These are phyloP conservation scores for Gibbula magus DNA, from an alignment of 2,888 invertebrate species.

Conservation along the genomic window DNA sequence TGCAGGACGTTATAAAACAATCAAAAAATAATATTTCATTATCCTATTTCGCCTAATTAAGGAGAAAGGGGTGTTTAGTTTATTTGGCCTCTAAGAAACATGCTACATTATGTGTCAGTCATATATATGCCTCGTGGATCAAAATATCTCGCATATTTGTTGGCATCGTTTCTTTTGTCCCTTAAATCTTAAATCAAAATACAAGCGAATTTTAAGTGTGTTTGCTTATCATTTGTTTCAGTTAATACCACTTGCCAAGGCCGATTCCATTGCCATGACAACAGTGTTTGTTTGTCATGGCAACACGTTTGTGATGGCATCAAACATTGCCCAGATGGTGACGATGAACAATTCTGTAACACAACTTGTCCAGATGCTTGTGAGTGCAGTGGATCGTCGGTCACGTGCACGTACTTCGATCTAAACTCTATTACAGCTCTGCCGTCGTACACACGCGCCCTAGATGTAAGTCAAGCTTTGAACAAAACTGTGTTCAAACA, in stretches of 20 bases:
- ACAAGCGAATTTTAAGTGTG: not conserved
- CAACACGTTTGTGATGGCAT: constrained; percentile 23
- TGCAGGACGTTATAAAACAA: too few species aligned
- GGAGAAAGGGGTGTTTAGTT: too few species aligned
- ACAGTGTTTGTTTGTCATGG: constrained; percentile 15
- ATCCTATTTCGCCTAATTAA: too few species aligned
- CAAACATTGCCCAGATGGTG: constrained; percentile 17
- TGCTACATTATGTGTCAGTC: too few species aligned
- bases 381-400: not conserved
- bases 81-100: too few species aligned
- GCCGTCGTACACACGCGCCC: not conserved
- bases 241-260: constrained; percentile 1
- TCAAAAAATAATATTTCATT: too few species aligned
- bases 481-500: not conserved
- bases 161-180: too few species aligned
- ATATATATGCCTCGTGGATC: too few species aligned
- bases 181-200: too few species aligned
- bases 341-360: constrained; percentile 25
- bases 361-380: not conserved
- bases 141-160: too few species aligned
- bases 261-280: not conserved
- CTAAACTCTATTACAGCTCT: not conserved
- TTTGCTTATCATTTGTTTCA: not conserved
- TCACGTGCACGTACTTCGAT: not conserved
- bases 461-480: not conserved